Percentiles rank a stretch among this genome's conserved stretches.
Evolutionary conservation across 2,113 vertebrate species (phyloP).

Genomic region (Chelonoidis abingdonii): DNA sequence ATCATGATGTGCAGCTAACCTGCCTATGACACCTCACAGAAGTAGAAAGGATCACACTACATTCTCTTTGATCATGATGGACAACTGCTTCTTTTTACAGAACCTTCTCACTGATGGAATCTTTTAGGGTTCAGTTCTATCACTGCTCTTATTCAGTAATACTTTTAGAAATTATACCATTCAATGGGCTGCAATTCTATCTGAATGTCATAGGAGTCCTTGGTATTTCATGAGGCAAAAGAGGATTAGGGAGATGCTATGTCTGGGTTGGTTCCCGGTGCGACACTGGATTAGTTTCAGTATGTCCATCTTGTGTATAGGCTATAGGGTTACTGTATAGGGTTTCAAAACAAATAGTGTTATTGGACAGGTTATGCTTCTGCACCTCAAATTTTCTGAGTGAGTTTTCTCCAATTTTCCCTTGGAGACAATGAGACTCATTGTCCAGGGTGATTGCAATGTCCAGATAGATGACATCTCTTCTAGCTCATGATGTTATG

Average conservation of each 20-base stretch:
- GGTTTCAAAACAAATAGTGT: background rate
- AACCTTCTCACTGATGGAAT: background rate
- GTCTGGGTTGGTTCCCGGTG: accelerated
- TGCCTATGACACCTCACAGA: too few species aligned
- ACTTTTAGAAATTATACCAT: background rate
- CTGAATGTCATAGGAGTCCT: background rate
- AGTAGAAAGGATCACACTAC: background rate
- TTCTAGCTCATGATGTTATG: background rate
- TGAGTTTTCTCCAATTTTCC: background rate
- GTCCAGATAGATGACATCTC: background rate
- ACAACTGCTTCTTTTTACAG: background rate
- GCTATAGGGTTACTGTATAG: background rate
- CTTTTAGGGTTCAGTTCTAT: background rate
- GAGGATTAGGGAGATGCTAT: background rate
- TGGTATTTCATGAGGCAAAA: background rate
- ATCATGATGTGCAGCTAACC: background rate
- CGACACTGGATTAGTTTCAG: background rate
- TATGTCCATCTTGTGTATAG: background rate
- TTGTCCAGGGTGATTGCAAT: background rate
- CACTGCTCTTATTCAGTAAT: background rate
- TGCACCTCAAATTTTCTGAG: accelerated
- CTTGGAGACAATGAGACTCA: background rate
- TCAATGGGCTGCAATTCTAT: background rate
- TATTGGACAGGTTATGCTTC: background rate
- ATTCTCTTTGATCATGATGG: background rate